Evolutionary conservation across 2,797 vertebrate genomes (phyloP).

Genomic region (Acropternis orthonyx): DNA sequence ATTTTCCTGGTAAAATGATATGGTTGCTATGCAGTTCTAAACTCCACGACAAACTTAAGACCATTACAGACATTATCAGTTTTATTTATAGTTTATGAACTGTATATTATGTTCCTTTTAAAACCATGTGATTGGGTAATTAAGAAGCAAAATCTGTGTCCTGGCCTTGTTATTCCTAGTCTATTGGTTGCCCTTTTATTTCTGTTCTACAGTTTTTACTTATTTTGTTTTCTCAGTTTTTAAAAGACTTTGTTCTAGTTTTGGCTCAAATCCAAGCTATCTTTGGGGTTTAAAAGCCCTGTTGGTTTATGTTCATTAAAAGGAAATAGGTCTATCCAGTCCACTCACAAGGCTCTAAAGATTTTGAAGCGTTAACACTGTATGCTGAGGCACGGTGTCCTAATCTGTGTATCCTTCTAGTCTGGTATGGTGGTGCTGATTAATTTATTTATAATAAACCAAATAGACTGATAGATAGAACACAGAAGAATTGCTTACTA

Average conservation of each 20-base stretch:
- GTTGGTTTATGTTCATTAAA: background rate
- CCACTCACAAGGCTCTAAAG: background rate
- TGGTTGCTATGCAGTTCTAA: background rate
- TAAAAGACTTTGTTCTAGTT: background rate
- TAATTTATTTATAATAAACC: background rate
- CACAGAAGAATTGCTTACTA: background rate
- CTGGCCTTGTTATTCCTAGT: no score
- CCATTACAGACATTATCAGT: background rate
- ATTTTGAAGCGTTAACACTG: background rate
- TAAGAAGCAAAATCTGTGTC: background rate
- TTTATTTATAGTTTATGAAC: background rate
- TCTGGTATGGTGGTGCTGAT: background rate
- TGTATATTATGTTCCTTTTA: background rate
- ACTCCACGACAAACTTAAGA: background rate
- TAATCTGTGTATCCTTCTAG: background rate
- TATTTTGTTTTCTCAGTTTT: background rate
- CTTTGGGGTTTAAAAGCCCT: background rate
- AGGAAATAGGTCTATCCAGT: background rate
- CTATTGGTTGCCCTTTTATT: no score
- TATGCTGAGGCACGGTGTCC: background rate
- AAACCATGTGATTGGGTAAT: rapidly evolving
- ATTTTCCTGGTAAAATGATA: background rate
- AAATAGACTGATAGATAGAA: background rate
- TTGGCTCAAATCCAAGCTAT: background rate
- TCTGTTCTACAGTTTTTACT: background rate